Evolutionary conservation across 2,888 invertebrate genomes (phyloP), one percentile per base, ranked within the genome.

Genomic region (Amblyjoppa proteus): DNA sequence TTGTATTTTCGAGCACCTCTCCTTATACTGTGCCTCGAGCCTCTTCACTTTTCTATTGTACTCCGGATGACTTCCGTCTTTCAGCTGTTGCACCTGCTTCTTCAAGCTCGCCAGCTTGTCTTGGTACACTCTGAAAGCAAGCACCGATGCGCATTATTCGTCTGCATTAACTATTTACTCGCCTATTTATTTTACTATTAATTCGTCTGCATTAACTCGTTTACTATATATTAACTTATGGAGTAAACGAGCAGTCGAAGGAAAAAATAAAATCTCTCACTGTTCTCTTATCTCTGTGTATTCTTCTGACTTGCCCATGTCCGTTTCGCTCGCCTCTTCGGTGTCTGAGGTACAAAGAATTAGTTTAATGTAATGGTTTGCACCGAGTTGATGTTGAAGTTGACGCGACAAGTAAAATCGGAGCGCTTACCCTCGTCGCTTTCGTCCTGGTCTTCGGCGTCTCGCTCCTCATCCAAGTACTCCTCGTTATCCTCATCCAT

Each of bases 281-380:
- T 98, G 98, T 94, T 98, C 98, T 94, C 98, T 98, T 82, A 98
- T 97, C 95, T 98, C 98, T 41, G 97, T 96, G 49, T 97, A 97
- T 90, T 97, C 97, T 92, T 97, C 97, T 89, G 96, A 96, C 91
- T 97, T 96, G 58, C 97, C 97, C 94, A 97, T 96, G 90, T 99
- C 99, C n/a, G 98, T 98, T 94, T 99, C 99, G 94, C 98, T 98
- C 0, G 99, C 99, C 95, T 99, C 99, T 94, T 99, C 99, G 0
- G 99, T 99, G 93, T 99, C 99, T 97, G 90, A 75, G 92, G 3
- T 88, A 77, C 89, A 89, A 87, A 75, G 4, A 58, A 28, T 28
- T 13, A 11, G 4, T 58, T 28, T 25, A 25, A 25, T 58, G 13
- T 6, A n/a, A 68, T 78, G 76, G 73, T 66, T 81, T 81, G 53